Evolutionary conservation across 1,140 invertebrate species (phyloP).

Genomic region (Drosophila sturtevanti): DNA sequence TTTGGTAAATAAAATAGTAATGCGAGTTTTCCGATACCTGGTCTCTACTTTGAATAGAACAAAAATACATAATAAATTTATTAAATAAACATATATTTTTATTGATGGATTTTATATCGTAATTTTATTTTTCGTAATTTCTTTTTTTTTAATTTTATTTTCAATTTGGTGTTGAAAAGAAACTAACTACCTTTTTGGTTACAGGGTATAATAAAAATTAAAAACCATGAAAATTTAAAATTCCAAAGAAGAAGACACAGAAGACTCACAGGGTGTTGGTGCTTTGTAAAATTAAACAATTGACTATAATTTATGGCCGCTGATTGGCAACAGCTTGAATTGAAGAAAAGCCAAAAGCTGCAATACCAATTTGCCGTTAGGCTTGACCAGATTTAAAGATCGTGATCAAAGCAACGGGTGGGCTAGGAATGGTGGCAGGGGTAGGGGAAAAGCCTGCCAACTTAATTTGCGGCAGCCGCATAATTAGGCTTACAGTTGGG

Average conservation of each 20-base stretch:
- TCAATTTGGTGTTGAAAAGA: background rate
- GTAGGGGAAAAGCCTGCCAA: conserved; percentile 21
- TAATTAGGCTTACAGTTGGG: conserved; percentile 56
- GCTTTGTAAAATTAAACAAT: conserved; percentile 72
- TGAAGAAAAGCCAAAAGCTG: conserved; percentile 22
- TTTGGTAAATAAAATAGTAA: background rate
- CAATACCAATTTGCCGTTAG: conserved; percentile 21
- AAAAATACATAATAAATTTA: no score
- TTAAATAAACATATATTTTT: background rate
- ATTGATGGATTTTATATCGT: no score
- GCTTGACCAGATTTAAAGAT: conserved; percentile 41
- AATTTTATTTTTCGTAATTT: no score
- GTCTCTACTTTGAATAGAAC: background rate
- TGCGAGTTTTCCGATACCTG: background rate
- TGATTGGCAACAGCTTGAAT: conserved; percentile 63
- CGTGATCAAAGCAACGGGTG: conserved; percentile 44
- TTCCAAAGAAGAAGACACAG: conserved; percentile 4
- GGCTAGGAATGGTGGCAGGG: background rate
- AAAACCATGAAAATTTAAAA: background rate
- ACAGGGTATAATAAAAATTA: background rate
- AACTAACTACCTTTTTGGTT: background rate
- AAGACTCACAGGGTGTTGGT: conserved; percentile 40
- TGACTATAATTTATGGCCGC: conserved; percentile 69
- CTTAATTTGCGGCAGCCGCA: conserved; percentile 63
- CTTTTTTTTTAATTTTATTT: no score